Base-by-base conservation (phyloP, 2,797 vertebrate genomes). In the Leontopithecus rosalia region DNA sequence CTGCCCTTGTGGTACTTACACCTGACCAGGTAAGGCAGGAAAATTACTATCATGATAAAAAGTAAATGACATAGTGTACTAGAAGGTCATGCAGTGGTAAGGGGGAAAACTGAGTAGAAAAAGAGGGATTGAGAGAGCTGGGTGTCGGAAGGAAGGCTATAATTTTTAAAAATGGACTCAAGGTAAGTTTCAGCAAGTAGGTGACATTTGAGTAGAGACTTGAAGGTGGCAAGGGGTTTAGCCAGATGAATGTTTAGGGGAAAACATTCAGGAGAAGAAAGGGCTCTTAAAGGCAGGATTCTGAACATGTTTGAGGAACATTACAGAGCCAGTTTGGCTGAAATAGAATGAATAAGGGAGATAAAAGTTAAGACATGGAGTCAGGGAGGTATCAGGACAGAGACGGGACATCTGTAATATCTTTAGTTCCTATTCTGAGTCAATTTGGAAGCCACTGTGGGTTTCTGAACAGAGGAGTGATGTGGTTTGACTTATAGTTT, bases 371-470 rank as follows among this genome's bases (percentile, higher is more conserved):
- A 46, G 36, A 75, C 7, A 58, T 8, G 64, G 57, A 30, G 15
- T 9, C 4, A 5, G 26, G 15, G 20, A 12, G 41, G 28, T 28
- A 41, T 1, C 4, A 2, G 28, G 3, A 22, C 3, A 2, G 10
- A 36, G 19, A n/a, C 1, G 3, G 6, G 58, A 26, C 7, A 5
- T 10, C 13, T 81, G 26, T 3, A 46, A 41, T 4, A 2, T 30
- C 43, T 55, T 46, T 39, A 39, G 28, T 17, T 77, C 30, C 36
- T 57, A 52, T 52, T 80, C 26, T 72, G 26, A 84, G 41, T 81
- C 2, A 64, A 64, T 41, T 1, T 28, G n/a, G 33, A 57, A 88
- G 36, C 43, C 28, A 28, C 2, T 24, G n/a, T 11, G 67, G 73
- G 57, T 12, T 22, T 80, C 43, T 70, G 61, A 75, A 75, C 48